phyloP scores from a whole-genome alignment of 2,113 vertebrate genomes.

The Ceyx margarethae region DNA sequence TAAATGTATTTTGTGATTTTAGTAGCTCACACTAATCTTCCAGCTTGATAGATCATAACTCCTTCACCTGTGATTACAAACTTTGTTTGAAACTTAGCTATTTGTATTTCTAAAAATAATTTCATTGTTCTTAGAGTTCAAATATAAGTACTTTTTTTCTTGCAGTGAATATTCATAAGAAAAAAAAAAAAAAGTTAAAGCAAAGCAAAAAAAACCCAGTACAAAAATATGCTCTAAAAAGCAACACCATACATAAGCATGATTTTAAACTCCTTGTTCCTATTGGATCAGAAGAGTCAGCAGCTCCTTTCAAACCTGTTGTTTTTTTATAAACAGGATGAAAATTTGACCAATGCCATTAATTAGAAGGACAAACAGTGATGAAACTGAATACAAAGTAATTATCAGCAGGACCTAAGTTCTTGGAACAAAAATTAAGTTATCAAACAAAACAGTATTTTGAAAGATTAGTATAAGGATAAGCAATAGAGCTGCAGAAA shows the following conservation, averaged over 20 bases:
- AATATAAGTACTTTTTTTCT: constrained; percentile 14
- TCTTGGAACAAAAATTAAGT: not conserved
- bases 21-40: not conserved
- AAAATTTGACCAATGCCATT: not conserved
- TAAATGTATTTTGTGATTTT: not conserved
- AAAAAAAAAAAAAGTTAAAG: constrained; percentile 38
- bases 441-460: not conserved
- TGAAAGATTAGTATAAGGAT: constrained; percentile 18
- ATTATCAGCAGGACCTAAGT: constrained; percentile 17
- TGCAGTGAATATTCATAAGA: not conserved
- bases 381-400: constrained; percentile 39
- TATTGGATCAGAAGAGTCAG: not conserved
- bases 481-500: not conserved
- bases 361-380: not conserved
- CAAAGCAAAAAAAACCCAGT: not conserved
- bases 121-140: not conserved
- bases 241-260: not conserved
- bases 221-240: not conserved
- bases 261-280: not conserved
- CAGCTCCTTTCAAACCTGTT: not conserved
- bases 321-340: not conserved
- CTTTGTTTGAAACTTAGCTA: constrained; percentile 24
- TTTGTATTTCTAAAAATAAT: constrained; percentile 27
- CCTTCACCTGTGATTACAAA: not conserved
- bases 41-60: not conserved